Evolutionary conservation across 2,113 vertebrate species (phyloP).

Genomic region (Ovis canadensis): DNA sequence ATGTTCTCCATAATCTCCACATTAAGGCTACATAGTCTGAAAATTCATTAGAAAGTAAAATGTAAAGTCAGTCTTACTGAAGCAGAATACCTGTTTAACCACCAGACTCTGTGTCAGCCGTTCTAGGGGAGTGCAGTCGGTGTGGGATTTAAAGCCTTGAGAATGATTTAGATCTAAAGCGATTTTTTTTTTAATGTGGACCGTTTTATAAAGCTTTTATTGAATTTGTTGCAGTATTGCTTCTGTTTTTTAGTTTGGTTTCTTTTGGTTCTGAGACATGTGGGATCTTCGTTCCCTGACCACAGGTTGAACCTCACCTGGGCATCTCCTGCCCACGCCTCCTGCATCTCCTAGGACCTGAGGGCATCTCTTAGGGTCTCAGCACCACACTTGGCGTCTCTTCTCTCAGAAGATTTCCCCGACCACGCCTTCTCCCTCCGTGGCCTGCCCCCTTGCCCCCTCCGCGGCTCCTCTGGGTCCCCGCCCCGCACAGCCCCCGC

Average conservation of each 20-base stretch:
- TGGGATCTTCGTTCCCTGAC: background rate
- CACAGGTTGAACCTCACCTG: background rate
- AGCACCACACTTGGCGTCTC: background rate
- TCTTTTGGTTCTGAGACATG: background rate
- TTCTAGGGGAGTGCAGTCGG: background rate
- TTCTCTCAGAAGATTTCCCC: background rate
- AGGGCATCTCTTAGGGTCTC: background rate
- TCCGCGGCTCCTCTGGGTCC: background rate
- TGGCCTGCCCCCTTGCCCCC: background rate
- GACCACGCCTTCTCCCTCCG: rapidly evolving
- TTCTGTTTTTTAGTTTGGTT: background rate
- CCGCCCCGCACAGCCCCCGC: rapidly evolving
- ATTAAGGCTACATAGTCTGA: background rate
- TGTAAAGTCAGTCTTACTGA: background rate
- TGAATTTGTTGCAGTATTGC: background rate
- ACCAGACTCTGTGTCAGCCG: background rate
- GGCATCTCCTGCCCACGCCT: background rate
- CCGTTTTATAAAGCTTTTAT: background rate
- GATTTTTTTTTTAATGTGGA: background rate
- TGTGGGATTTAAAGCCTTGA: background rate
- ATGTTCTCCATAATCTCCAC: background rate
- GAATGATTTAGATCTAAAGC: background rate
- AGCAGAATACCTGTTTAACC: background rate
- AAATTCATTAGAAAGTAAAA: background rate
- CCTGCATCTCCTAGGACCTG: background rate